A percentile compares a stretch with the other conserved stretches of the same genome.
phyloP scores from a whole-genome alignment of 2,888 invertebrate species.

The Agonopterix arenella region DNA sequence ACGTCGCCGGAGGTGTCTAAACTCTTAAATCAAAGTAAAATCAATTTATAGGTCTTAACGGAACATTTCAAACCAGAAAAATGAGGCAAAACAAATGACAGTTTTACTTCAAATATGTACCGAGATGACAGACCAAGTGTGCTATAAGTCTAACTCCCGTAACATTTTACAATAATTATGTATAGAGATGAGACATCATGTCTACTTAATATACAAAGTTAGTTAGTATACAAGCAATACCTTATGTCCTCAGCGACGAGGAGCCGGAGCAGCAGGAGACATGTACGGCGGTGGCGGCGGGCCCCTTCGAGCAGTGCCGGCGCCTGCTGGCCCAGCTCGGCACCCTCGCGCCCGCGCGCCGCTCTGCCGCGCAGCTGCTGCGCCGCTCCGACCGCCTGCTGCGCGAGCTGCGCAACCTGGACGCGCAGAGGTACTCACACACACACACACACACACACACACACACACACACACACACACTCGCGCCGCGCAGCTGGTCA shows the following conservation, averaged over 20 bases:
- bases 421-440: conserved; percentile 81
- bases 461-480: neutral
- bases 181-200: too few species aligned
- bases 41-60: too few species aligned
- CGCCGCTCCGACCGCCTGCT: conserved; percentile 92
- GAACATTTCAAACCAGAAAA: too few species aligned
- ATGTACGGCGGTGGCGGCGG: conserved; percentile 31
- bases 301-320: conserved; percentile 90
- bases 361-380: conserved; percentile 89
- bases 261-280: conserved; percentile 51
- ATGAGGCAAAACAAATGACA: too few species aligned
- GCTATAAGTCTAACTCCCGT: too few species aligned
- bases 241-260: conserved; percentile 35
- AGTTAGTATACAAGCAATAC: neutral
- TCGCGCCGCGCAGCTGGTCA: neutral
- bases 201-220: too few species aligned
- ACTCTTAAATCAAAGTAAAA: too few species aligned
- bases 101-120: too few species aligned
- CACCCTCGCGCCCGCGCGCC: conserved; percentile 91
- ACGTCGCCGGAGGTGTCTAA: neutral
- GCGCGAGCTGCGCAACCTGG: conserved; percentile 94
- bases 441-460: neutral
- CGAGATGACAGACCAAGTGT: too few species aligned
- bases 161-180: too few species aligned
- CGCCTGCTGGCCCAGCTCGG: conserved; percentile 95